Evolutionary conservation across 2,888 invertebrate species (phyloP).

Genomic region (Volucella zonaria): DNA sequence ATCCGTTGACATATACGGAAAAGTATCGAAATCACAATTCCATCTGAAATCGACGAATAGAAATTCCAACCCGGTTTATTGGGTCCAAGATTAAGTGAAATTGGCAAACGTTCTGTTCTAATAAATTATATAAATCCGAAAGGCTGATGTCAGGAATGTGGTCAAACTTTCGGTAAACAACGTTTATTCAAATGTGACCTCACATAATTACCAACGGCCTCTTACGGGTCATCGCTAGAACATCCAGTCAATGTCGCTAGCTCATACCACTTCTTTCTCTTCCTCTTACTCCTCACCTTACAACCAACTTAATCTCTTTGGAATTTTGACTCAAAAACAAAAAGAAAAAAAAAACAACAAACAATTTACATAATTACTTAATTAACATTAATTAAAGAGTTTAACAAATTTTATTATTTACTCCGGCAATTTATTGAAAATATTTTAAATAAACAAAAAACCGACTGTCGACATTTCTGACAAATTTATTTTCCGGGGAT

Average conservation of each 20-base stretch:
- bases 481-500: slow-evolving; percentile 14
- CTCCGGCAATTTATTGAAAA: slow-evolving; percentile 25
- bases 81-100: no score
- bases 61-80: no score
- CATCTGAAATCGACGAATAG: no score
- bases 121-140: no score
- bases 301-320: background rate
- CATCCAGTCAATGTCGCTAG: background rate
- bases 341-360: no score
- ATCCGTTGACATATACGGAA: no score
- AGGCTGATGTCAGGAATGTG: no score
- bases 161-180: background rate
- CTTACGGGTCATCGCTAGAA: slow-evolving; percentile 16
- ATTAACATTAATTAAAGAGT: slow-evolving; percentile 14
- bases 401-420: slow-evolving; percentile 11
- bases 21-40: no score
- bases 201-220: background rate
- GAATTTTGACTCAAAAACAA: slow-evolving; percentile 18
- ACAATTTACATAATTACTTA: slow-evolving; percentile 43
- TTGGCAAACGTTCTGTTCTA: no score
- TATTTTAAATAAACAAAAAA: slow-evolving; percentile 31
- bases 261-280: background rate
- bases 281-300: background rate
- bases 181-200: background rate
- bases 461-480: slow-evolving; percentile 19